Evolutionary conservation across 2,888 invertebrate species (phyloP).

Genomic region (Nineta flava): DNA sequence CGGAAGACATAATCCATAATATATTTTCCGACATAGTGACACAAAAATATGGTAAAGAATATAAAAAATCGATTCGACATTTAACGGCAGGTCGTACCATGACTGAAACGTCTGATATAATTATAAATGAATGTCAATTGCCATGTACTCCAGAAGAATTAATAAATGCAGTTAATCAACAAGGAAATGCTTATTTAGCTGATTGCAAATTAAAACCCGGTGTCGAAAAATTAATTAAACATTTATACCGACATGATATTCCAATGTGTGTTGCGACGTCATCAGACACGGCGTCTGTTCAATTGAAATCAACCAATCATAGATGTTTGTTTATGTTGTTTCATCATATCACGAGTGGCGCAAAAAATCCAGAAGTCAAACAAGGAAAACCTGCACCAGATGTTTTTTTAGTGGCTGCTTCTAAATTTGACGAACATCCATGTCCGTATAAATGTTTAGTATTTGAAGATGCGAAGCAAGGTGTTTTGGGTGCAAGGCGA

Average conservation of each 20-base stretch:
- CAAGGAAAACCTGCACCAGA: constrained; percentile 47
- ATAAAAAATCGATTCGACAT: neutral
- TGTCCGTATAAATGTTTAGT: constrained; percentile 32
- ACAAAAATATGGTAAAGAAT: neutral
- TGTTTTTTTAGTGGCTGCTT: constrained; percentile 37
- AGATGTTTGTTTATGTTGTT: constrained; percentile 26
- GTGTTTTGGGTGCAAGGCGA: constrained; percentile 37
- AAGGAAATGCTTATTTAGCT: too few species aligned
- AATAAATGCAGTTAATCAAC: neutral
- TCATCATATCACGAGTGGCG: constrained; percentile 32
- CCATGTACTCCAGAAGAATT: neutral
- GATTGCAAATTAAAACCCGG: constrained; percentile 21
- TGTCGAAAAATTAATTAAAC: constrained; percentile 35
- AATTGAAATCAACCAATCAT: constrained; percentile 28
- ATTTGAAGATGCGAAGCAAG: constrained; percentile 46
- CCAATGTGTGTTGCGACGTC: constrained; percentile 47
- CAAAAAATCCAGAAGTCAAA: constrained; percentile 40
- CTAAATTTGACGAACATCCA: constrained; percentile 28
- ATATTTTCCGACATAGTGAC: neutral
- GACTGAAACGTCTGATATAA: too few species aligned
- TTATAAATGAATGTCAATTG: too few species aligned
- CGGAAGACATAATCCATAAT: neutral
- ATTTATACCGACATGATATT: constrained; percentile 34
- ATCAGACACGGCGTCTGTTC: constrained; percentile 32
- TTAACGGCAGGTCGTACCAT: too few species aligned